Conservation (phyloP, 2,888 invertebrate species). For the Eristalis intricaria region DNA sequence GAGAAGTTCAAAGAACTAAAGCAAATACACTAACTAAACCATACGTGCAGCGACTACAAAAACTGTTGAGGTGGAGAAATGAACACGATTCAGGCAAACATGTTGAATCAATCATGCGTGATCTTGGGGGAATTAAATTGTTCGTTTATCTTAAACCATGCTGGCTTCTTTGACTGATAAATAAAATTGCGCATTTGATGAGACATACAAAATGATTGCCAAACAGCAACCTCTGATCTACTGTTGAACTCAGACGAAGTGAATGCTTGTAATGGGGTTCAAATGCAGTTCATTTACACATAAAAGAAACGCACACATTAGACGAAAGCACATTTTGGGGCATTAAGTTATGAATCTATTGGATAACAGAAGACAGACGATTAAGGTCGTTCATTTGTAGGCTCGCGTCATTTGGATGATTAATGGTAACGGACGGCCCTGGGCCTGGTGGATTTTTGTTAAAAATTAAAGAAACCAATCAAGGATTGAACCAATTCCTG, state of each 20-base stretch:
- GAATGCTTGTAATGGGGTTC: neutral
- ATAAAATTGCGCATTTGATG: neutral
- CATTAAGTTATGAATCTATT: neutral
- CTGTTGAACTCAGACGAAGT: neutral
- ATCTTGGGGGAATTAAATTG: conserved; percentile 7
- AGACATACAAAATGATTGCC: neutral
- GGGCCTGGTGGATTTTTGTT: neutral
- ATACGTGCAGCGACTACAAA: conserved; percentile 20
- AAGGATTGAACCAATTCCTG: neutral
- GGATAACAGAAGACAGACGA: neutral
- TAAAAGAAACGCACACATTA: neutral
- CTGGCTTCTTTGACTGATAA: neutral
- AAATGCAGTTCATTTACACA: neutral
- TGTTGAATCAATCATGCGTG: conserved; percentile 46
- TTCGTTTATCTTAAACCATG: conserved; percentile 20
- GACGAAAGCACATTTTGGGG: neutral
- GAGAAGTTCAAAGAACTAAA: conserved; percentile 2
- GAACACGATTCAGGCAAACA: neutral
- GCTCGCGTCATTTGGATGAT: neutral
- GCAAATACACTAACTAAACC: neutral
- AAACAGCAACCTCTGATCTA: conserved; percentile 4
- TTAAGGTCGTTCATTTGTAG: neutral
- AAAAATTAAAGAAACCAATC: neutral
- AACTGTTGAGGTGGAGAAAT: conserved; percentile 22
- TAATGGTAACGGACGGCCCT: neutral